Percentiles rank a stretch among this genome's conserved stretches.
These are phyloP conservation scores for Taenioides sp. DNA, from an alignment of 2,797 vertebrate genomes.

Conservation along the genomic window DNA sequence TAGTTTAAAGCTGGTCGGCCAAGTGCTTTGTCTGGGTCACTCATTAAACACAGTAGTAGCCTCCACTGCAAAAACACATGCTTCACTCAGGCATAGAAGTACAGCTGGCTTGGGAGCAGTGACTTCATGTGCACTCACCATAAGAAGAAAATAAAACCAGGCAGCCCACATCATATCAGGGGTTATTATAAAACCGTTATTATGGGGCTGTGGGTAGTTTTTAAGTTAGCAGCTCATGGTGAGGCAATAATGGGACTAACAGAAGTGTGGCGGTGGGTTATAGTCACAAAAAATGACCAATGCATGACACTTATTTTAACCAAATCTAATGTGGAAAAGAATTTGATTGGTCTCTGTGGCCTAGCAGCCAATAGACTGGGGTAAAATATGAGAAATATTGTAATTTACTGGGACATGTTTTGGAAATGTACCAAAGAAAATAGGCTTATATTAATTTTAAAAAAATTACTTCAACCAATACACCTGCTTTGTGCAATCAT, in stretches of 20 bases:
- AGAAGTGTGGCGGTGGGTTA: not conserved
- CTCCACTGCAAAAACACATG: conserved; percentile 25
- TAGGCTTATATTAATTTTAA: too few species aligned
- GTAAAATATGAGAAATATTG: not conserved
- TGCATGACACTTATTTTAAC: not conserved
- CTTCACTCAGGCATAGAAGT: conserved; percentile 11
- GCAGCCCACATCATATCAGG: conserved; percentile 15
- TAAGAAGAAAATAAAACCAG: conserved; percentile 9
- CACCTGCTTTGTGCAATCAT: too few species aligned
- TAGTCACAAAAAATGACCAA: not conserved
- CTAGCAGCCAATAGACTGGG: not conserved
- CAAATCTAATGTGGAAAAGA: not conserved
- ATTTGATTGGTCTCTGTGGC: not conserved
- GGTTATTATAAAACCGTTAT: conserved; percentile 12
- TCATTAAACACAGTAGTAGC: conserved; percentile 38
- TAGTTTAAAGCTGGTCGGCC: conserved; percentile 66
- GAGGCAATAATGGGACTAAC: conserved; percentile 6
- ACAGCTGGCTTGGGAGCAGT: conserved; percentile 5
- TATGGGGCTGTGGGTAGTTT: conserved; percentile 15
- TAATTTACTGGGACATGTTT: not conserved
- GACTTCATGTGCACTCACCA: conserved; percentile 18
- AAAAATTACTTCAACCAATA: too few species aligned
- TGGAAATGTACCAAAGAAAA: too few species aligned
- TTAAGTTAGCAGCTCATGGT: not conserved
- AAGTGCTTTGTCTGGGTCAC: conserved; percentile 52